Evolutionary conservation across 2,888 invertebrate species (phyloP).

Genomic region (Ormyrus rosae): DNA sequence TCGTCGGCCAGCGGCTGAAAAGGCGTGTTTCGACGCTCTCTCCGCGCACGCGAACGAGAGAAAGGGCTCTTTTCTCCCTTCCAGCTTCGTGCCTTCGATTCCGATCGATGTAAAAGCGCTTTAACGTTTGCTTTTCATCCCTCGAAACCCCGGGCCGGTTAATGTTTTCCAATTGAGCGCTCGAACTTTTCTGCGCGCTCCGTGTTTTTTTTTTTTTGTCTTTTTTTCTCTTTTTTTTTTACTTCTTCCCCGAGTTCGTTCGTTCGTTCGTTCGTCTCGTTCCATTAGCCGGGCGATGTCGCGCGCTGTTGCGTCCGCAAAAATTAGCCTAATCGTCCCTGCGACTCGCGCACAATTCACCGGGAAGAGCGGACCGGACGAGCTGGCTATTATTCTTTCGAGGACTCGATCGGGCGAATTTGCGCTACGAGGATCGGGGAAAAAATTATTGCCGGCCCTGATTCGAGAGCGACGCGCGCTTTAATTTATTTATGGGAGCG

Average conservation of each 20-base stretch:
- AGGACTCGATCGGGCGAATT: neutral
- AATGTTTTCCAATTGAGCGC: constrained; percentile 41
- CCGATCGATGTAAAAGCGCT: constrained; percentile 39
- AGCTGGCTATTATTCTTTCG: neutral
- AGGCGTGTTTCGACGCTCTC: neutral
- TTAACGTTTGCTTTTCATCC: constrained; percentile 35
- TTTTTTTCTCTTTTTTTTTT: neutral
- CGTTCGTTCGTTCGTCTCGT: neutral
- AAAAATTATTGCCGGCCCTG: neutral
- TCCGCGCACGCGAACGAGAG: neutral
- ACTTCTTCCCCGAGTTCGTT: neutral
- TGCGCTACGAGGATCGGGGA: neutral
- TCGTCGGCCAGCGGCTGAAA: neutral
- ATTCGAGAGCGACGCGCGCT: neutral
- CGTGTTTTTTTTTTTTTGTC: neutral
- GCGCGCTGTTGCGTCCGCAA: constrained; percentile 22
- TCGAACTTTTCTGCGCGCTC: no score
- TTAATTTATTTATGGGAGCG: neutral
- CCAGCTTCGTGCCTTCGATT: constrained; percentile 34
- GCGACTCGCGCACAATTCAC: no score
- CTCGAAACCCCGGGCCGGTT: constrained; percentile 6
- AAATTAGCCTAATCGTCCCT: constrained; percentile 48
- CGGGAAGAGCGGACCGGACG: no score
- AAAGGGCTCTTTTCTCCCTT: constrained; percentile 39
- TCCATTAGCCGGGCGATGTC: constrained; percentile 29